These are phyloP conservation scores for Volucella inanis DNA, from an alignment of 2,888 invertebrate genomes.

Conservation along the genomic window DNA sequence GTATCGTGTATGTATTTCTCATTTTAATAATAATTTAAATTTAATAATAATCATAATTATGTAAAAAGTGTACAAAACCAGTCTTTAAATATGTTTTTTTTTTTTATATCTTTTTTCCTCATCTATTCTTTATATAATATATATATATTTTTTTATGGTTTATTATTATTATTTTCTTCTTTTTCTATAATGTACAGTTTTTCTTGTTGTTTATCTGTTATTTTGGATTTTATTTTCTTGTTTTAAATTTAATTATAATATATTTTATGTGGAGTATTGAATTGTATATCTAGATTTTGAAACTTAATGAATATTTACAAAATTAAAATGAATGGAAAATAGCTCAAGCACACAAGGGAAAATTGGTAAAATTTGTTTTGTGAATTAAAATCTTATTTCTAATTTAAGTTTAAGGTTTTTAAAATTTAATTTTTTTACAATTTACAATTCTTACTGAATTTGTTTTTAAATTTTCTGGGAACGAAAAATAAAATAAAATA, in stretches of 20 bases:
- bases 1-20: slow-evolving; percentile 47
- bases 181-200: slow-evolving; percentile 59
- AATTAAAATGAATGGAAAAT: slow-evolving; percentile 47
- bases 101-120: slow-evolving; percentile 65
- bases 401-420: slow-evolving; percentile 32
- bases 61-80: slow-evolving; percentile 76
- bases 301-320: slow-evolving; percentile 70
- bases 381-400: slow-evolving; percentile 47
- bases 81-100: slow-evolving; percentile 75
- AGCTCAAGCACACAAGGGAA: slow-evolving; percentile 60
- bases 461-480: slow-evolving; percentile 61
- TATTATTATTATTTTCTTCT: slow-evolving; percentile 31
- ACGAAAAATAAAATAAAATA: slow-evolving; percentile 33
- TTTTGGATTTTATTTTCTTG: slow-evolving; percentile 17
- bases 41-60: slow-evolving; percentile 75
- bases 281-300: slow-evolving; percentile 51
- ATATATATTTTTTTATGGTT: slow-evolving; percentile 45
- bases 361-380: not conserved
- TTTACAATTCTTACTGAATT: slow-evolving; percentile 76
- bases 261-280: slow-evolving; percentile 67
- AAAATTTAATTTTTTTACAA: slow-evolving; percentile 73
- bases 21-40: slow-evolving; percentile 69
- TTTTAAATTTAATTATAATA: slow-evolving; percentile 38
- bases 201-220: slow-evolving; percentile 23
- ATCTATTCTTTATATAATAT: slow-evolving; percentile 49